Percentiles rank a stretch among this genome's conserved stretches.
Evolutionary conservation across 2,797 vertebrate genomes (phyloP).

Genomic region (Mycteria americana): DNA sequence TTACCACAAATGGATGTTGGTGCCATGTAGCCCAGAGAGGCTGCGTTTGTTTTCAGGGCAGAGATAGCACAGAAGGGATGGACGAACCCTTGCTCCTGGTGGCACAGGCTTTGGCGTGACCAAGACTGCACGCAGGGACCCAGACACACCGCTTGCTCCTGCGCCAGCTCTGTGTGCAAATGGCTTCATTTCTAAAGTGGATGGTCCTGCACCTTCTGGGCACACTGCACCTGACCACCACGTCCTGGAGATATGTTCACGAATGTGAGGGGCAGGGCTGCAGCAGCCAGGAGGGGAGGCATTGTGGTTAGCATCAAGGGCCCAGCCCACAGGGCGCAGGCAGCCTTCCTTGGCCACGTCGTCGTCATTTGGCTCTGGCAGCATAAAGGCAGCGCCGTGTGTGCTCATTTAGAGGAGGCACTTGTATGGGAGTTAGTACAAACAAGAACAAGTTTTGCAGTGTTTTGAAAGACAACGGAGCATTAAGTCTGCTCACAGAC

Average conservation of each 20-base stretch:
- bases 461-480: rapidly evolving
- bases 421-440: background rate
- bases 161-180: background rate
- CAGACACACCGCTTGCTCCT: background rate
- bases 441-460: background rate
- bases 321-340: background rate
- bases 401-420: background rate
- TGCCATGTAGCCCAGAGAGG: background rate
- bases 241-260: too few species aligned
- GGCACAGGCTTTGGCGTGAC: background rate
- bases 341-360: background rate
- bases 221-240: background rate
- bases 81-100: background rate
- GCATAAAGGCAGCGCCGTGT: rapidly evolving
- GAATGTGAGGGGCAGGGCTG: rapidly evolving
- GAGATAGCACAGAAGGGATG: background rate
- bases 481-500: background rate
- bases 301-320: too few species aligned
- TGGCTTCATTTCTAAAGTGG: background rate
- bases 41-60: background rate
- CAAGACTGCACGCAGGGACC: background rate
- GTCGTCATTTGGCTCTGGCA: background rate
- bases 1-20: background rate
- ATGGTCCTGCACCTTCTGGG: too few species aligned
- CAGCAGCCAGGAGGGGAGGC: background rate